Conservation (phyloP, 2,797 vertebrate genomes). For the Anisognathus igniventris region DNA sequence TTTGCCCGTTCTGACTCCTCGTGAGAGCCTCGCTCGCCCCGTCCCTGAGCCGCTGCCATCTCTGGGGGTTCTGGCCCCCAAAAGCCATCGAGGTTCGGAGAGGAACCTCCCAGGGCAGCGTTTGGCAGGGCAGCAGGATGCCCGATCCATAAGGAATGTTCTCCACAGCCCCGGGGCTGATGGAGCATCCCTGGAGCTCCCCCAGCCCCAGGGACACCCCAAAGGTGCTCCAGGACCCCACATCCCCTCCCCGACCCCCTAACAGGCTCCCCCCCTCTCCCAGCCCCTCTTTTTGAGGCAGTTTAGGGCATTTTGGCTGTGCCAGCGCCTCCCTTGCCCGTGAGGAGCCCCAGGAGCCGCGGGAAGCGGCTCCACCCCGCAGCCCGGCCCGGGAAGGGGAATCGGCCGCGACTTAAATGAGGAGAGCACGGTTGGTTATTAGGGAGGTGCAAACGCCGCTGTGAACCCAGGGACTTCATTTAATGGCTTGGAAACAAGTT, state of each 20-base stretch:
- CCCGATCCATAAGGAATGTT: accelerated
- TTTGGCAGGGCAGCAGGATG: accelerated
- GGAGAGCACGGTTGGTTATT: not conserved
- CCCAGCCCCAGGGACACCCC: not conserved
- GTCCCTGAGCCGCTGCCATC: accelerated
- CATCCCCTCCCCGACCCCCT: not conserved
- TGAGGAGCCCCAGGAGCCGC: not conserved
- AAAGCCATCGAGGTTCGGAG: not conserved
- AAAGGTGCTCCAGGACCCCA: not conserved
- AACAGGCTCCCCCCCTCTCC: accelerated
- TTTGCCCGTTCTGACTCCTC: not conserved
- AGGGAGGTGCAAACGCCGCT: not conserved
- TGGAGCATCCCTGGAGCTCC: not conserved
- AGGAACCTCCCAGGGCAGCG: not conserved
- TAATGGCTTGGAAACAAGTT: conserved; percentile 50
- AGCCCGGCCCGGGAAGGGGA: not conserved
- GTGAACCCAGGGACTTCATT: conserved; percentile 15
- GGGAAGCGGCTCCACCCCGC: not conserved
- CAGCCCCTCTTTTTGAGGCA: not conserved
- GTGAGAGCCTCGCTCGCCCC: accelerated
- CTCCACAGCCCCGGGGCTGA: accelerated
- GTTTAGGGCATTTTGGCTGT: not conserved
- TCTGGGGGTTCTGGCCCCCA: not conserved
- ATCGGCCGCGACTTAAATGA: not conserved
- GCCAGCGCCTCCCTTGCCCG: accelerated